phyloP scores from a whole-genome alignment of 2,113 vertebrate genomes.

The Gobio gobio region DNA sequence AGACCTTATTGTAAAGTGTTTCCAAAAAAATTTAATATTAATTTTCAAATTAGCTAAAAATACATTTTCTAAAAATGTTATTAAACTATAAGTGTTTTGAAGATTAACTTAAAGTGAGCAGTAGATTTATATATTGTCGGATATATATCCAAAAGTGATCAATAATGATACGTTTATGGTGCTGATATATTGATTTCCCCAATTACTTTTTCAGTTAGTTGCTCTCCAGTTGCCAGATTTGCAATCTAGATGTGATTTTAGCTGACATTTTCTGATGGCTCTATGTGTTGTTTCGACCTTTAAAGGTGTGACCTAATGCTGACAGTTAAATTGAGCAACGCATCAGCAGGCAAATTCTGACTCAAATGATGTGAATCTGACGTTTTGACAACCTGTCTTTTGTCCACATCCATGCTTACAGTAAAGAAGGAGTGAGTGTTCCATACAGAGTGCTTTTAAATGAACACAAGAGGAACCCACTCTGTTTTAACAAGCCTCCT shows the following conservation, averaged over 20 bases:
- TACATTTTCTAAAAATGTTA: too few relatives aligned
- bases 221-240: background rate
- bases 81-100: too few relatives aligned
- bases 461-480: background rate
- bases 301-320: slow-evolving; percentile 29
- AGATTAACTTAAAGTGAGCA: too few relatives aligned
- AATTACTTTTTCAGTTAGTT: too few relatives aligned
- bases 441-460: background rate
- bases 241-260: background rate
- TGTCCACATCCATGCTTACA: slow-evolving; percentile 16
- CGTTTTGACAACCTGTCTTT: slow-evolving; percentile 42
- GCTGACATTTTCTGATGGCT: background rate
- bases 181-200: background rate
- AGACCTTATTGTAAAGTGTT: too few relatives aligned
- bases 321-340: slow-evolving; percentile 26
- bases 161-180: too few relatives aligned
- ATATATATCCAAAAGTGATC: too few relatives aligned
- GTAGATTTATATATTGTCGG: too few relatives aligned
- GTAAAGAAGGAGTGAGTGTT: background rate
- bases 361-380: slow-evolving; percentile 24
- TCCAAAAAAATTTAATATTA: too few relatives aligned
- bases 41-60: too few relatives aligned
- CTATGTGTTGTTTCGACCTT: slow-evolving; percentile 26
- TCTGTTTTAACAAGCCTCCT: slow-evolving; percentile 21
- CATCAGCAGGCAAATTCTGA: slow-evolving; percentile 33